These are phyloP conservation scores for Enoplosus armatus DNA, from an alignment of 2,797 vertebrate genomes.

Conservation along the genomic window DNA sequence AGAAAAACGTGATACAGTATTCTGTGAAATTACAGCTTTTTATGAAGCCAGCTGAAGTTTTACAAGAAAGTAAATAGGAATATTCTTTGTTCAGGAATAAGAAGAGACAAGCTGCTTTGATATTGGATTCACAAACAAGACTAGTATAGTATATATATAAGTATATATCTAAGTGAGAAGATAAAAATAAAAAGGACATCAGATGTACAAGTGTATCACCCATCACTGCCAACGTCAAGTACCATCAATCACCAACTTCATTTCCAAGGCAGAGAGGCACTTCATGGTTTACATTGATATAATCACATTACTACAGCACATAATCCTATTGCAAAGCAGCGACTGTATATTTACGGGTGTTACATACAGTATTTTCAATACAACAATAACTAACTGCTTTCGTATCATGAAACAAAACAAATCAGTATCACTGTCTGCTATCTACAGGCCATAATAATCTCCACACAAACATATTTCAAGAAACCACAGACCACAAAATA, in stretches of 20 bases:
- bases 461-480: constrained; percentile 1
- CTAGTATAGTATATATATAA: not conserved
- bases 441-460: constrained; percentile 28
- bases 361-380: constrained; percentile 13
- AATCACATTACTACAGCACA: constrained; percentile 22
- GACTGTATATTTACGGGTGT: constrained; percentile 47
- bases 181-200: constrained; percentile 33
- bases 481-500: constrained; percentile 15
- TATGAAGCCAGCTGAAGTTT: not conserved
- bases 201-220: constrained; percentile 12
- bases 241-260: constrained; percentile 34
- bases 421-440: not conserved
- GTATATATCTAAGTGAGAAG: not conserved
- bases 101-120: constrained; percentile 21
- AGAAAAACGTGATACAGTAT: constrained; percentile 12
- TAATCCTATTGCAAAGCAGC: constrained; percentile 28
- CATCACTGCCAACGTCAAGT: constrained; percentile 4
- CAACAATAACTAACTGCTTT: constrained; percentile 10
- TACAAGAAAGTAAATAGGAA: not conserved
- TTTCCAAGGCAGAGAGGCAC: constrained; percentile 36
- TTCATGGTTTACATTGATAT: constrained; percentile 27
- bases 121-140: constrained; percentile 38
- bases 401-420: constrained; percentile 23
- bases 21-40: not conserved
- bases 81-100: not conserved